A percentile compares a stretch with the other conserved stretches of the same genome.
phyloP scores from a whole-genome alignment of 2,888 invertebrate genomes.

The Eristalinus aeneus region DNA sequence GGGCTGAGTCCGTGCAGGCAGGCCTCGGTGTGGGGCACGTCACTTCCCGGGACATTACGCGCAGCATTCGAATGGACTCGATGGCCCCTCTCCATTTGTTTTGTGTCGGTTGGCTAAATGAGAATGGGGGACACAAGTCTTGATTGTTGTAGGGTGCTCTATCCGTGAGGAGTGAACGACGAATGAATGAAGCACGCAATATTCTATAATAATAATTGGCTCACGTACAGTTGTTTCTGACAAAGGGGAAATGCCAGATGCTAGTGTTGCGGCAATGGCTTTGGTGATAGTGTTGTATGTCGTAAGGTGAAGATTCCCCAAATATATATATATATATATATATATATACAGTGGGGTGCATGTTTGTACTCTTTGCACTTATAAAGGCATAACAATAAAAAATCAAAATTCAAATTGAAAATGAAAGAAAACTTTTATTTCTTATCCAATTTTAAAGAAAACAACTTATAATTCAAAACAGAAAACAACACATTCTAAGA shows the following conservation, averaged over 20 bases:
- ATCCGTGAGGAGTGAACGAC: background rate
- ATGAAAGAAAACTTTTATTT: too few relatives aligned
- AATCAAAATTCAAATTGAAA: too few relatives aligned
- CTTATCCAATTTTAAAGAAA: too few relatives aligned
- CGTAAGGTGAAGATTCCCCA: too few relatives aligned
- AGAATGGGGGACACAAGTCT: constrained; percentile 39
- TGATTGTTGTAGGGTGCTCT: background rate
- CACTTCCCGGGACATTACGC: constrained; percentile 34
- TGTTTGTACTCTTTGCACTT: too few relatives aligned
- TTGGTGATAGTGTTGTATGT: background rate
- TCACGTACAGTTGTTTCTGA: background rate
- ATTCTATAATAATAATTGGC: constrained; percentile 14
- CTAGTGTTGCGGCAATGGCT: background rate
- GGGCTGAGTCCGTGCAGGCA: background rate
- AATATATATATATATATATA: too few relatives aligned
- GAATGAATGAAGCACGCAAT: background rate
- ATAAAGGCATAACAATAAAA: too few relatives aligned
- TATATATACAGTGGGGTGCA: too few relatives aligned
- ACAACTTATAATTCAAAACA: too few relatives aligned
- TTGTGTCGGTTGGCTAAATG: background rate
- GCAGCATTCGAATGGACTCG: constrained; percentile 2
- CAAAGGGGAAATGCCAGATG: constrained; percentile 18
- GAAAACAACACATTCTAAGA: too few relatives aligned
- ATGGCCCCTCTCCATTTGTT: background rate
- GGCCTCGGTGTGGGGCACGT: constrained; percentile 2